phyloP scores from a whole-genome alignment of 2,113 vertebrate genomes.

The Burhinus oedicnemus region DNA sequence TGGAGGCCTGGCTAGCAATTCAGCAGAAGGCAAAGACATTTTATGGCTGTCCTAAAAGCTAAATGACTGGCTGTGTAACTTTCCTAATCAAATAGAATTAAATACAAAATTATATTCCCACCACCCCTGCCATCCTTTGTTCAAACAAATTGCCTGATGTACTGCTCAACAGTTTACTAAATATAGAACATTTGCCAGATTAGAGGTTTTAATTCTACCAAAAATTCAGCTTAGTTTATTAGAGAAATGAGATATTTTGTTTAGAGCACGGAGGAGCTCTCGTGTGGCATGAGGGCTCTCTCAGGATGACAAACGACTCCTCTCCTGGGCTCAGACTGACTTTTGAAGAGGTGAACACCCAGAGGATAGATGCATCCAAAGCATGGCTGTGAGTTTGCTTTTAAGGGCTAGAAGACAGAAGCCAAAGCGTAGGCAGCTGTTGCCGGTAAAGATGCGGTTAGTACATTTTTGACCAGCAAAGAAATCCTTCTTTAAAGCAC shows the following conservation, averaged over 20 bases:
- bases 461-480: background rate
- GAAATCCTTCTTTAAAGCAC: background rate
- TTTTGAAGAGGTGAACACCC: background rate
- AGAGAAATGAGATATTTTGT: background rate
- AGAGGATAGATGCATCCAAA: background rate
- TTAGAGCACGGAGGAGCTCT: background rate
- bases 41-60: background rate
- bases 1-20: background rate
- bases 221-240: background rate
- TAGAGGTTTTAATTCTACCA: background rate
- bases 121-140: background rate
- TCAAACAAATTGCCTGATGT: background rate
- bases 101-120: background rate
- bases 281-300: background rate
- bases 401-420: background rate
- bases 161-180: background rate
- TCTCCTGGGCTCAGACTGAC: background rate
- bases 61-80: background rate
- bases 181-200: background rate
- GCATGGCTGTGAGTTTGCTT: background rate
- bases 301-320: background rate
- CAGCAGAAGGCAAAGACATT: background rate
- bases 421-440: background rate
- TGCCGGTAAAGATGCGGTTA: background rate
- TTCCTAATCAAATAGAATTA: conserved; percentile 1